A percentile compares a stretch with the other conserved stretches of the same genome.
phyloP scores from a whole-genome alignment of 1,140 invertebrate genomes.

The Papilio polytes region DNA sequence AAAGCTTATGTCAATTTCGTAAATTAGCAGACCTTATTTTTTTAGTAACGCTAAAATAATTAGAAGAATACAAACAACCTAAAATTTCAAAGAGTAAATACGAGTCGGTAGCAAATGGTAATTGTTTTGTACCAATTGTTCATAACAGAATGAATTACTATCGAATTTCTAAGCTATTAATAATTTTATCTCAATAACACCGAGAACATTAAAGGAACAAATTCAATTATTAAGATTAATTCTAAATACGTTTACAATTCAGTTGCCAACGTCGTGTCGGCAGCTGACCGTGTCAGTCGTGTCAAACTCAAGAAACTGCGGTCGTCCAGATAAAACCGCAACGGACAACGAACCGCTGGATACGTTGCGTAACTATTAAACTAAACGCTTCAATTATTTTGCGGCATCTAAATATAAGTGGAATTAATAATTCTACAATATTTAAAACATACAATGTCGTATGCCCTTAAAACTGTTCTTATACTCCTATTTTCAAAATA shows the following conservation, averaged over 20 bases:
- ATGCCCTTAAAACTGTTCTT: no score
- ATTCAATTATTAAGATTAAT: conserved; percentile 23
- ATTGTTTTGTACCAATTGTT: neutral
- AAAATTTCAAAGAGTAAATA: neutral
- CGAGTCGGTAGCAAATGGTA: neutral
- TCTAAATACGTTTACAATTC: conserved; percentile 23
- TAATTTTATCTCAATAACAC: neutral
- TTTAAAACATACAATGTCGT: no score
- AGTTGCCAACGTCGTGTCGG: conserved; percentile 1
- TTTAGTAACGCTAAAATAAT: neutral
- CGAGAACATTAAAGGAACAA: neutral
- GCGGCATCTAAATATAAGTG: neutral
- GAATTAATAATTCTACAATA: neutral
- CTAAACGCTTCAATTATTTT: conserved; percentile 30
- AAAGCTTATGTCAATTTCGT: no score
- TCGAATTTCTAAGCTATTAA: neutral
- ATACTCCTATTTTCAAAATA: no score
- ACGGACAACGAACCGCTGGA: conserved; percentile 32
- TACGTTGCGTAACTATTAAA: conserved; percentile 37
- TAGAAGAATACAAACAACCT: neutral
- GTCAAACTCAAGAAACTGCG: conserved; percentile 48
- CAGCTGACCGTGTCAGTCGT: conserved; percentile 37
- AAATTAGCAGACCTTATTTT: no score
- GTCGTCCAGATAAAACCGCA: conserved; percentile 38
- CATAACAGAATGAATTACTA: neutral